phyloP scores from a whole-genome alignment of 2,888 invertebrate genomes.

The Coenonympha glycerion region DNA sequence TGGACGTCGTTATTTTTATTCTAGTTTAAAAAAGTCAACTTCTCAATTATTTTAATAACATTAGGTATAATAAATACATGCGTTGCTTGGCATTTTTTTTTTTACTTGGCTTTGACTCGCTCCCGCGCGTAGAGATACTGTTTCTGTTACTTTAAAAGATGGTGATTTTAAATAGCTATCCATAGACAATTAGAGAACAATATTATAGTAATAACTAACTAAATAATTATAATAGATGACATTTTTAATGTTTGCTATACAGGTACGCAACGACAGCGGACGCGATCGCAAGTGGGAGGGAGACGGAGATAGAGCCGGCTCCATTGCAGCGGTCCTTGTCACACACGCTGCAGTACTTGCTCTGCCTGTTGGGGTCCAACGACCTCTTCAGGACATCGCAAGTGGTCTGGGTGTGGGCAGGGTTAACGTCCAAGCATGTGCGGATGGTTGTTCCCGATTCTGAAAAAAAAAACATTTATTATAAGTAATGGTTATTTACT shows the following conservation, averaged over 20 bases:
- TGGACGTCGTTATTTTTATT: too few relatives aligned
- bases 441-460: constrained; percentile 55
- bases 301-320: constrained; percentile 51
- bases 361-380: constrained; percentile 36
- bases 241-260: constrained; percentile 55
- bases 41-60: too few relatives aligned
- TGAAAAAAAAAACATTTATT: constrained; percentile 35
- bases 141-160: neutral
- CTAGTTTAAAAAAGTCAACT: too few relatives aligned
- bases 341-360: constrained; percentile 64
- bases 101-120: too few relatives aligned
- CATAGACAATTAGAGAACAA: neutral
- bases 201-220: neutral
- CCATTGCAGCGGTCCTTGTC: constrained; percentile 74
- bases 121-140: too few relatives aligned
- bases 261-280: constrained; percentile 53
- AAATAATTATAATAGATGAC: neutral
- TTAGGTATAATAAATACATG: too few relatives aligned
- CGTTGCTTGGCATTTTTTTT: too few relatives aligned
- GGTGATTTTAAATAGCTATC: neutral
- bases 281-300: constrained; percentile 51
- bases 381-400: constrained; percentile 39
- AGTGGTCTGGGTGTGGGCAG: constrained; percentile 47
- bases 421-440: constrained; percentile 58
- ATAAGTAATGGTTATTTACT: neutral